Base-by-base conservation (phyloP, 2,113 vertebrate species). In the Platichthys flesus region DNA sequence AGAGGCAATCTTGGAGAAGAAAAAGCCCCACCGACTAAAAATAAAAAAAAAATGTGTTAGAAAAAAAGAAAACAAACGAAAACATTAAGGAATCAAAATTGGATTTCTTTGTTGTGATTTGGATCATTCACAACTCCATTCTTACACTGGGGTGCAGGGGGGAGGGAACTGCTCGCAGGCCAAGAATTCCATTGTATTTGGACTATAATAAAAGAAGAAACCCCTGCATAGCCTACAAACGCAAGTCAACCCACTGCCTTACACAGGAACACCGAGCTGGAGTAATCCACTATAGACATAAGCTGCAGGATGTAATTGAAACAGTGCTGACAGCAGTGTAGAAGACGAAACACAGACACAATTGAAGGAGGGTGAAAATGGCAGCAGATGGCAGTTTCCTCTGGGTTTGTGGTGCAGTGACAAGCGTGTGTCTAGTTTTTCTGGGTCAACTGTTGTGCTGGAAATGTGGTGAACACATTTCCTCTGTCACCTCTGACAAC, bases 221-320 rank as follows among this genome's bases (percentile, higher is more conserved):
- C 75, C 78, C 61, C 71, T 55, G 71, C 79, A 65, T 73, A 87
- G 86, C 87, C 82, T 89, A 87, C 79, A 89, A 91, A 79, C 84
- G 77, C 71, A 70, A 88, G 83, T 86, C 86, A 79, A 71, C 71
- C 77, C 52, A 28, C 81, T 68, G 86, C 87, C 73, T 76, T 77
- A 76, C 71, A 85, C 75, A 70, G 63, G 71, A 89, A 76, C 78
- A 81, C 81, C 60, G 70, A 85, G 87, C 81, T 74, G 62, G 67
- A 89, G 88, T 91, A 93, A 94, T 92, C 88, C 87, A 86, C 81
- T 87, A 82, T 86, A 89, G 88, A 91, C 88, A 86, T 87, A 92
- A 93, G 85, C 91, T 91, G 83, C 87, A 83, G 84, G 88, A 90
- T 93, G 86, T 88, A 90, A 92, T 90, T 89, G 90, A 92, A 93